Evolutionary conservation across 2,113 vertebrate species (phyloP).

Genomic region (Nyctibius bracteatus): DNA sequence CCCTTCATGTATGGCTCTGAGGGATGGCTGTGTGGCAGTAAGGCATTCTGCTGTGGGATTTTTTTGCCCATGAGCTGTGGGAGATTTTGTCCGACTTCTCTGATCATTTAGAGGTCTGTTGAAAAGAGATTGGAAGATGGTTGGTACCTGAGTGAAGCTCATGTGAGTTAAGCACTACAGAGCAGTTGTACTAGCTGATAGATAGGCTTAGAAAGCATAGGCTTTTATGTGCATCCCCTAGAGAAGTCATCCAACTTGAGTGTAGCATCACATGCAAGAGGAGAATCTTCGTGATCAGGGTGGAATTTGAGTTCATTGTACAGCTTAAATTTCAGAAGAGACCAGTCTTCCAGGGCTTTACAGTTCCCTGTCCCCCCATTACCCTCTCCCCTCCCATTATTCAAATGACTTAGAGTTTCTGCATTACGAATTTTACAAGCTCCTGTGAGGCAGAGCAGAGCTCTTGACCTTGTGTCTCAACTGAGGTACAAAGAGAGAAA

Average conservation of each 20-base stretch:
- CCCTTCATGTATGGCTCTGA: not conserved
- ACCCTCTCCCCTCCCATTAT: not conserved
- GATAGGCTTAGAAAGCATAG: not conserved
- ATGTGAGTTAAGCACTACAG: not conserved
- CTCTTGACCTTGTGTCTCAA: not conserved
- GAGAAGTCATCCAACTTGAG: not conserved
- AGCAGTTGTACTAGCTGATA: not conserved
- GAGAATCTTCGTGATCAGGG: not conserved
- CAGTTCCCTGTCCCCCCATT: not conserved
- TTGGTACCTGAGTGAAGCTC: not conserved
- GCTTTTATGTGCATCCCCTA: not conserved
- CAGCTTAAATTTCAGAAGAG: not conserved
- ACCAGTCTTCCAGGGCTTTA: not conserved
- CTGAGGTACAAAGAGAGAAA: not conserved
- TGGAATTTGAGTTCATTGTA: not conserved
- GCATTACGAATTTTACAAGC: not conserved
- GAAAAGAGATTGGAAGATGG: not conserved
- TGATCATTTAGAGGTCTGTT: not conserved
- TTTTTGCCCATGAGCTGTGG: not conserved
- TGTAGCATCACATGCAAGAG: not conserved
- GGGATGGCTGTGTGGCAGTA: not conserved
- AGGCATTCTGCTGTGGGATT: not conserved
- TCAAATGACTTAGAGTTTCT: not conserved
- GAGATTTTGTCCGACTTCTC: not conserved
- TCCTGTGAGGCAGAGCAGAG: not conserved